Percentiles rank a stretch among this genome's conserved stretches.
Conservation (phyloP, 1,140 invertebrate genomes). For the Heliconius nattereri region DNA sequence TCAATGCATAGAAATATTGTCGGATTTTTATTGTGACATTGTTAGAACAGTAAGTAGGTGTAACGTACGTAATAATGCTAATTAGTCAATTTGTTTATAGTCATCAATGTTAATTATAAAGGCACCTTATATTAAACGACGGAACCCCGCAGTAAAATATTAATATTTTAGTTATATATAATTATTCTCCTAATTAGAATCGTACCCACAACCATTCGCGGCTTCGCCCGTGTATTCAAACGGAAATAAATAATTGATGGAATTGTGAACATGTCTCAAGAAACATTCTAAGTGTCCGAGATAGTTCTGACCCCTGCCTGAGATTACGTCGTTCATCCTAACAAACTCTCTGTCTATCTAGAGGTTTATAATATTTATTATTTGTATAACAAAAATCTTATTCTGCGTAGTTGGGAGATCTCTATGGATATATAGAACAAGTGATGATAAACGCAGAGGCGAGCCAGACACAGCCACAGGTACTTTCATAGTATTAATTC, state of each 20-base stretch:
- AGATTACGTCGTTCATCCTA: neutral
- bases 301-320: too few species aligned
- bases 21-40: slow-evolving; percentile 31
- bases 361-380: neutral
- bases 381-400: neutral
- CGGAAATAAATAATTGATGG: too few species aligned
- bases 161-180: too few species aligned
- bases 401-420: neutral
- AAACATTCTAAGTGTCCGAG: too few species aligned
- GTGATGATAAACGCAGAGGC: neutral
- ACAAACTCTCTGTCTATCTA: neutral
- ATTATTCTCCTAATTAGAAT: too few species aligned
- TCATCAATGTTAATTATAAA: too few species aligned
- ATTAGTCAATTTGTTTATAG: too few species aligned
- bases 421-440: neutral
- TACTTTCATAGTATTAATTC: neutral
- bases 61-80: neutral
- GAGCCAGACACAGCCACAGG: neutral
- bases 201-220: too few species aligned
- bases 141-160: too few species aligned
- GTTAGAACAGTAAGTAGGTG: slow-evolving; percentile 32
- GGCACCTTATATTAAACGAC: too few species aligned
- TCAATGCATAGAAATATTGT: slow-evolving; percentile 25
- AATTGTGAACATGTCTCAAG: too few species aligned
- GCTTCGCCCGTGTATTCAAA: too few species aligned